Evolutionary conservation across 1,140 invertebrate genomes (phyloP).

Genomic region (Drosophila azteca): DNA sequence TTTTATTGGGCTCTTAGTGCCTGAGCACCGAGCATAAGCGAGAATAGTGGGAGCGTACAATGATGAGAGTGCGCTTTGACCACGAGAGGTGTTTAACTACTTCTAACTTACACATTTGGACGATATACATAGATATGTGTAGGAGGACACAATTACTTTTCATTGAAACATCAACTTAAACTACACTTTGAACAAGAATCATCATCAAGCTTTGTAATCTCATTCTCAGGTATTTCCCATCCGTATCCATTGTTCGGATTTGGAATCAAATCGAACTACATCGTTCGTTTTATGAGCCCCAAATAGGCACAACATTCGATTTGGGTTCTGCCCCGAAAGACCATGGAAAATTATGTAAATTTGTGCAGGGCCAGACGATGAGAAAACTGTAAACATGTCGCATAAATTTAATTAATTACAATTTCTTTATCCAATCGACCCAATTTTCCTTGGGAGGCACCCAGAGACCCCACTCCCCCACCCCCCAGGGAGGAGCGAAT

Average conservation of each 20-base stretch:
- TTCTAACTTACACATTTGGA: no score
- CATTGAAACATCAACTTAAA: conserved; percentile 13
- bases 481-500: conserved; percentile 1
- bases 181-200: no score
- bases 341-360: conserved; percentile 72
- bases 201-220: not conserved
- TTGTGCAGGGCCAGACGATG: conserved; percentile 61
- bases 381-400: conserved; percentile 81
- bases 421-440: conserved; percentile 81
- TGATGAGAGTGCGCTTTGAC: no score
- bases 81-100: no score
- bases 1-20: no score
- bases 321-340: conserved; percentile 33
- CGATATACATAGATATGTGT: no score
- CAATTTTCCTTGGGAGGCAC: conserved; percentile 41
- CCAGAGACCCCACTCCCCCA: not conserved
- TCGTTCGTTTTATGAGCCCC: conserved; percentile 47
- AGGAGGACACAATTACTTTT: no score
- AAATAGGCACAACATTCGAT: conserved; percentile 68
- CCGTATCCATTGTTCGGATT: conserved; percentile 39
- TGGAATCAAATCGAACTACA: conserved; percentile 48
- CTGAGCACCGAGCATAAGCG: no score
- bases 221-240: conserved; percentile 27
- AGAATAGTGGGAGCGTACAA: no score
- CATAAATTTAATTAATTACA: conserved; percentile 82